Percentiles rank a stretch among this genome's conserved stretches.
Conservation (phyloP, 2,797 vertebrate genomes). For the Liparis tanakae region DNA sequence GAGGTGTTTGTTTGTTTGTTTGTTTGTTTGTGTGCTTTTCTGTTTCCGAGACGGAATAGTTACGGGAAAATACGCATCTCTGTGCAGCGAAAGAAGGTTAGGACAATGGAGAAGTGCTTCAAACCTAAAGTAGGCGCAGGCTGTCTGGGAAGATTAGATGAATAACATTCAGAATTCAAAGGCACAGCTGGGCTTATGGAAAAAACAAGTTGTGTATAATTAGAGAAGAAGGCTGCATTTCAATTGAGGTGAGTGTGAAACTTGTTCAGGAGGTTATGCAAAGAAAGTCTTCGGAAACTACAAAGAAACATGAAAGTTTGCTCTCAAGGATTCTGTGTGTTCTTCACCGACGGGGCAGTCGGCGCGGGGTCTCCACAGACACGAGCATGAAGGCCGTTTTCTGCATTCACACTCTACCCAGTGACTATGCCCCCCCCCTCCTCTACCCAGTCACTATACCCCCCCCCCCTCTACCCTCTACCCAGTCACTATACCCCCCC, state of each 20-base stretch:
- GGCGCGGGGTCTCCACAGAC: constrained; percentile 31
- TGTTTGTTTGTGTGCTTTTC: constrained; percentile 21
- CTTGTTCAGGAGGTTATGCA: constrained; percentile 26
- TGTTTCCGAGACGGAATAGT: constrained; percentile 21
- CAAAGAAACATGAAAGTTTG: constrained; percentile 49
- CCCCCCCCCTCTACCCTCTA: too few species aligned
- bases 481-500: too few species aligned
- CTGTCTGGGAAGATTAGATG: constrained; percentile 42
- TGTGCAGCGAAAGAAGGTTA: constrained; percentile 20
- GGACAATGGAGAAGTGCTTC: constrained; percentile 34
- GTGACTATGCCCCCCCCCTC: too few species aligned
- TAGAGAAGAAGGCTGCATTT: constrained; percentile 47
- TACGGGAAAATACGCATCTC: constrained; percentile 22
- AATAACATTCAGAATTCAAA: constrained; percentile 49
- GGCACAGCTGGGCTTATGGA: constrained; percentile 27
- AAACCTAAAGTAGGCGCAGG: constrained; percentile 31
- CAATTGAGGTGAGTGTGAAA: constrained; percentile 34
- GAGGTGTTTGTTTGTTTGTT: constrained; percentile 28
- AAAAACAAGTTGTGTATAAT: constrained; percentile 56
- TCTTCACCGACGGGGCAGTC: constrained; percentile 61
- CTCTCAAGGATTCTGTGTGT: constrained; percentile 63
- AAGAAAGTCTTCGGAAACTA: constrained; percentile 23
- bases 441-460: too few species aligned
- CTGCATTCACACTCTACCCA: constrained; percentile 3
- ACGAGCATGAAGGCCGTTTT: constrained; percentile 31